phyloP scores from a whole-genome alignment of 2,888 invertebrate species.

The Patella caerulea region DNA sequence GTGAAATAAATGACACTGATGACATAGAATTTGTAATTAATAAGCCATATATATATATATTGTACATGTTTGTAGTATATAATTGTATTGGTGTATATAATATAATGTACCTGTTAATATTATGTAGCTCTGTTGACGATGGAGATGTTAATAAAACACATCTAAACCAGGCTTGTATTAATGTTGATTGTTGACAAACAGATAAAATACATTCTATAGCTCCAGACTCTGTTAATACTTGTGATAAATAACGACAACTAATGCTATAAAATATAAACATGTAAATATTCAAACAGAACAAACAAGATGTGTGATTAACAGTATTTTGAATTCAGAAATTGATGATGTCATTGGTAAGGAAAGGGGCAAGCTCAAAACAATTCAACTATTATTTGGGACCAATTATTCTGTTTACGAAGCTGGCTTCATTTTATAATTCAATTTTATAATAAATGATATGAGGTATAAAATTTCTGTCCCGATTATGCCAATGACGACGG shows the following conservation, averaged over 20 bases:
- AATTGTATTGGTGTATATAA: conserved; percentile 24
- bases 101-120: conserved; percentile 36
- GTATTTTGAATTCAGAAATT: too few relatives aligned
- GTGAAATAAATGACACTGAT: too few relatives aligned
- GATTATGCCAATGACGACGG: too few relatives aligned
- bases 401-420: too few relatives aligned
- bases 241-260: conserved; percentile 57
- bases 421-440: too few relatives aligned
- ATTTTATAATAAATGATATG: not conserved
- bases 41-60: not conserved
- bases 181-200: conserved; percentile 16
- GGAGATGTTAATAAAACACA: conserved; percentile 45
- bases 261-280: conserved; percentile 41
- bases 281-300: not conserved
- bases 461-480: not conserved
- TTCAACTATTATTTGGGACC: too few relatives aligned
- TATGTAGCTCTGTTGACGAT: conserved; percentile 38
- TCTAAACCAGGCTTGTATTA: conserved; percentile 58
- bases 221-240: conserved; percentile 46
- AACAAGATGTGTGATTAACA: too few relatives aligned
- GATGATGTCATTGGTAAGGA: too few relatives aligned
- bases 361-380: too few relatives aligned
- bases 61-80: conserved; percentile 37
- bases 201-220: conserved; percentile 38
- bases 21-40: too few relatives aligned